Percentiles rank a stretch among this genome's conserved stretches.
Conservation (phyloP, 2,797 vertebrate species). For the Champsocephalus esox region DNA sequence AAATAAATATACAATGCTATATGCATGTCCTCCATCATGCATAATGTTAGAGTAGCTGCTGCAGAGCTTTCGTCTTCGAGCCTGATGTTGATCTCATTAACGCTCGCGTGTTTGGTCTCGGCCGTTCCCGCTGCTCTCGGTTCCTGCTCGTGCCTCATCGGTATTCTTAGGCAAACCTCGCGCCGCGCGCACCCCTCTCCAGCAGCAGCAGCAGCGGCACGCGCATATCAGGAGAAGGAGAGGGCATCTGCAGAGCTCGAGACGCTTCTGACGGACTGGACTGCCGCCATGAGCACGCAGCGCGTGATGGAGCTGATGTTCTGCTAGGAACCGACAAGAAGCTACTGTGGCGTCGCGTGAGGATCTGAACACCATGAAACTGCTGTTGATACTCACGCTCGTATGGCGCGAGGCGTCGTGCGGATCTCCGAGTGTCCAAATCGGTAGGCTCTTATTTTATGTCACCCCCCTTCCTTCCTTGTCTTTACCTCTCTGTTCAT, state of each 20-base stretch:
- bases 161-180: slow-evolving; percentile 45
- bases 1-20: background rate
- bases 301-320: slow-evolving; percentile 43
- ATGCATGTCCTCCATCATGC: background rate
- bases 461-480: slow-evolving; percentile 1
- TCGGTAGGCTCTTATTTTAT: slow-evolving; percentile 59
- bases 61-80: background rate
- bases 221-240: slow-evolving; percentile 49
- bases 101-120: background rate
- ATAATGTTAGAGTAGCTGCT: background rate
- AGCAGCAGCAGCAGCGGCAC: slow-evolving; percentile 49
- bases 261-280: slow-evolving; percentile 39
- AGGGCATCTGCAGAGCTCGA: slow-evolving; percentile 66
- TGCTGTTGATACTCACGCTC: slow-evolving; percentile 64
- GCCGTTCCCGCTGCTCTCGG: slow-evolving; percentile 52
- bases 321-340: slow-evolving; percentile 30
- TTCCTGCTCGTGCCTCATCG: slow-evolving; percentile 60
- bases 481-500: background rate
- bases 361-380: slow-evolving; percentile 60
- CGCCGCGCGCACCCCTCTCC: slow-evolving; percentile 48
- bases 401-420: slow-evolving; percentile 60
- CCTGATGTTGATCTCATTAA: background rate
- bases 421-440: slow-evolving; percentile 77
- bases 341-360: slow-evolving; percentile 42
- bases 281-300: slow-evolving; percentile 44